Conservation (phyloP, 1,140 invertebrate species). For the Drosophila persimilis region DNA sequence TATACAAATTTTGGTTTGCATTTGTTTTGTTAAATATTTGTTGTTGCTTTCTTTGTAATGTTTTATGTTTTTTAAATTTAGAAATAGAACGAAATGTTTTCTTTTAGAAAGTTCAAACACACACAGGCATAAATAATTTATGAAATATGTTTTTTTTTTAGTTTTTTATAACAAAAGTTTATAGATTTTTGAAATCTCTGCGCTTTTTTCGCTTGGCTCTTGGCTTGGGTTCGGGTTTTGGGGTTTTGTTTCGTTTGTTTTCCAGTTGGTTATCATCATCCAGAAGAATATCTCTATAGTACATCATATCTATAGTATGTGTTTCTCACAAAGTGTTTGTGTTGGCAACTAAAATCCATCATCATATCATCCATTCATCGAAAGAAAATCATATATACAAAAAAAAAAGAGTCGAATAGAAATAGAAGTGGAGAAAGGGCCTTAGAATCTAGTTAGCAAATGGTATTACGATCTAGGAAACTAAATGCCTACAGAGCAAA, state of each 20-base stretch:
- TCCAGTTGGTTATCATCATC: constrained; percentile 37
- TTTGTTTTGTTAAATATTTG: constrained; percentile 48
- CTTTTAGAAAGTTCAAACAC: constrained; percentile 78
- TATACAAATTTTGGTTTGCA: constrained; percentile 74
- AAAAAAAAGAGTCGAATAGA: constrained; percentile 33
- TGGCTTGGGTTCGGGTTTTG: constrained; percentile 45
- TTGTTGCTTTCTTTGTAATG: constrained; percentile 15
- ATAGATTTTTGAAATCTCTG: constrained; percentile 80
- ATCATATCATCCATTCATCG: constrained; percentile 41
- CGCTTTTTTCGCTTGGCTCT: constrained; percentile 74
- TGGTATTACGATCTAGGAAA: constrained; percentile 58
- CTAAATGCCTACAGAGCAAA: constrained; percentile 78
- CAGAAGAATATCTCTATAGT: constrained; percentile 44
- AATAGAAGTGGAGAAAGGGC: constrained; percentile 27
- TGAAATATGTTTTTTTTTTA: constrained; percentile 60
- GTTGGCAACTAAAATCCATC: constrained; percentile 69
- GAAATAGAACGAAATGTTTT: constrained; percentile 71
- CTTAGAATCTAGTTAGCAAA: constrained; percentile 60
- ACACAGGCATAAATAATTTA: constrained; percentile 68
- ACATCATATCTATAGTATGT: constrained; percentile 17
- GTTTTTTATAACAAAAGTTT: constrained; percentile 66
- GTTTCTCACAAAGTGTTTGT: constrained; percentile 52
- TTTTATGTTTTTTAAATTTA: constrained; percentile 32
- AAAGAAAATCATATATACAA: constrained; percentile 62
- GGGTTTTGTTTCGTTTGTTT: constrained; percentile 17